phyloP scores from a whole-genome alignment of 2,888 invertebrate species.

The Sarcophaga carnaria region DNA sequence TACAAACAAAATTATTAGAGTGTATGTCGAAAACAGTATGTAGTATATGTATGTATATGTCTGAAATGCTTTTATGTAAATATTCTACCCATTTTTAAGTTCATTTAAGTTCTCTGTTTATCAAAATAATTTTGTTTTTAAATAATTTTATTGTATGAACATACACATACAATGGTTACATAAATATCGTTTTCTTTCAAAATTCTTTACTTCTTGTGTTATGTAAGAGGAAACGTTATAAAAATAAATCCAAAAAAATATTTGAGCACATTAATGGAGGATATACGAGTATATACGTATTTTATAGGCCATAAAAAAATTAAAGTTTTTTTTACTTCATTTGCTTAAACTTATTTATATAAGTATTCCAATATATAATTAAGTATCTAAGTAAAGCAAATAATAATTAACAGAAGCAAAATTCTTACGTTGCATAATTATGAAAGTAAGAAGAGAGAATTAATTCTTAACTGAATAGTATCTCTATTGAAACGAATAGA shows the following conservation, averaged over 20 bases:
- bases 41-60: too few species aligned
- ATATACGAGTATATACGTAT: background rate
- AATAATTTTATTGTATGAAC: conserved; percentile 1
- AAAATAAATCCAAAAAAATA: background rate
- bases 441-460: too few species aligned
- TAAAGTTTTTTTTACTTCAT: background rate
- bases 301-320: background rate
- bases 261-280: conserved; percentile 35
- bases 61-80: background rate
- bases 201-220: background rate
- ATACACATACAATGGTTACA: background rate
- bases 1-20: background rate
- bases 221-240: conserved; percentile 12
- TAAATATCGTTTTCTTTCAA: background rate
- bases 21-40: too few species aligned
- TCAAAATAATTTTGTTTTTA: conserved; percentile 10
- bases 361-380: too few species aligned
- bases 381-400: too few species aligned
- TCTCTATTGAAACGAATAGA: too few species aligned
- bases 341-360: too few species aligned
- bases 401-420: too few species aligned
- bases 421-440: too few species aligned
- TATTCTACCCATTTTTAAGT: conserved; percentile 30
- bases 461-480: too few species aligned
- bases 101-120: conserved; percentile 36